Conservation (phyloP, 2,797 vertebrate species). For the Pseudochaenichthys georgianus region DNA sequence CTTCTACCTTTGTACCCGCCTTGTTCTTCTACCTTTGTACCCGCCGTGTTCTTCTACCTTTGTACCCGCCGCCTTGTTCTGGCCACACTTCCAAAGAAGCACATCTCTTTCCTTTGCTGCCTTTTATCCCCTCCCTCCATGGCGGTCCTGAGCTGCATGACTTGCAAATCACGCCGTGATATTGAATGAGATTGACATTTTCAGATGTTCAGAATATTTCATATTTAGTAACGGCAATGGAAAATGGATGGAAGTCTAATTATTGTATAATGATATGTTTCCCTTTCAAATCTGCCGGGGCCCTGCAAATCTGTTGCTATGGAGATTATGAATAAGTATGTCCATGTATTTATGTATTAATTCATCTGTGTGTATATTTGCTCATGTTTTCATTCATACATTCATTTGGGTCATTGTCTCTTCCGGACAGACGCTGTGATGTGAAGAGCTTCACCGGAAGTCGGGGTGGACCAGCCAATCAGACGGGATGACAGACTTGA, state of each 20-base stretch:
- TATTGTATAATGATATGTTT: constrained; percentile 76
- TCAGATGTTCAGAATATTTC: constrained; percentile 78
- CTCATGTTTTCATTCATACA: constrained; percentile 73
- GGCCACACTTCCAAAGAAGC: constrained; percentile 54
- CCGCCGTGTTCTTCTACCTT: too few species aligned
- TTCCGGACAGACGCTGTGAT: constrained; percentile 41
- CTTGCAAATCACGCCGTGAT: constrained; percentile 81
- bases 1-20: too few species aligned
- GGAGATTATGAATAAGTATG: constrained; percentile 79
- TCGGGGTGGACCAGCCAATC: constrained; percentile 27
- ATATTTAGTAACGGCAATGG: constrained; percentile 61
- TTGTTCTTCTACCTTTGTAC: too few species aligned
- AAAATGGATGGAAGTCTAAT: constrained; percentile 72
- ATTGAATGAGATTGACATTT: constrained; percentile 78
- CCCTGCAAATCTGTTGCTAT: constrained; percentile 66
- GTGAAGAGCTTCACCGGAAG: constrained; percentile 19
- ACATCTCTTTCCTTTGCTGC: constrained; percentile 55
- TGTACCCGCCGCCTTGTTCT: constrained; percentile 32
- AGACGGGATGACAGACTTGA: not conserved
- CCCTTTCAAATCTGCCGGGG: constrained; percentile 57
- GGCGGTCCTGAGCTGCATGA: constrained; percentile 62
- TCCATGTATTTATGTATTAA: constrained; percentile 76
- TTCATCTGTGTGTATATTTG: constrained; percentile 68
- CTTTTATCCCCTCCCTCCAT: constrained; percentile 77
- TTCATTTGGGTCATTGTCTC: constrained; percentile 64